A percentile compares a stretch with the other conserved stretches of the same genome.
These are phyloP conservation scores for Yoshiicerus persimilis DNA, from an alignment of 1,140 invertebrate genomes.

Conservation along the genomic window DNA sequence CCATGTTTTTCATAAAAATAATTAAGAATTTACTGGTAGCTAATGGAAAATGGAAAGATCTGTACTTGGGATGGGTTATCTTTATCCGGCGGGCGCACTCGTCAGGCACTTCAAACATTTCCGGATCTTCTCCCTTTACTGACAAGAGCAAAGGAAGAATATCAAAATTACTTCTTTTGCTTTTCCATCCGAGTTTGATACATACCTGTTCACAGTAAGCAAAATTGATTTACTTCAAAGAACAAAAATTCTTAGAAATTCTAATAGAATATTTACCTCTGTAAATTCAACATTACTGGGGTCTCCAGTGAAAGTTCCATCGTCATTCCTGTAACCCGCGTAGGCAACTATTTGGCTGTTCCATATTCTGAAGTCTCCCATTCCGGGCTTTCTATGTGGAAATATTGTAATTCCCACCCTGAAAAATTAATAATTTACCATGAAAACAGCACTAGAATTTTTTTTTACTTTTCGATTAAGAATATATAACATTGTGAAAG, in stretches of 20 bases:
- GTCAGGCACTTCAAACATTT: constrained; percentile 87
- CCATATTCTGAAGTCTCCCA: constrained; percentile 89
- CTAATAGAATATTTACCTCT: constrained; percentile 63
- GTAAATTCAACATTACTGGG: constrained; percentile 84
- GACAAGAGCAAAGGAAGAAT: constrained; percentile 86
- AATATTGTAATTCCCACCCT: constrained; percentile 94
- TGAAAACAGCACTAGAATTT: no score
- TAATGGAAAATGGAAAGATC: no score
- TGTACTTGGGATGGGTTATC: constrained; percentile 82
- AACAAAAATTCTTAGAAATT: no score
- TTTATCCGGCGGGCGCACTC: constrained; percentile 83
- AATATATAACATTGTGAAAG: not conserved
- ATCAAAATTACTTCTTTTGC: constrained; percentile 75
- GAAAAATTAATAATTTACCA: constrained; percentile 37
- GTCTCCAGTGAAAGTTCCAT: constrained; percentile 77
- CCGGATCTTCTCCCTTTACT: constrained; percentile 91
- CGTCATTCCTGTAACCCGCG: constrained; percentile 78
- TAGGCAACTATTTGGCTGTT: constrained; percentile 85
- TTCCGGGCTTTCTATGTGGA: constrained; percentile 80
- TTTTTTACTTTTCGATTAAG: not conserved
- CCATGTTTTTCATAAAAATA: no score
- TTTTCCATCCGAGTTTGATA: constrained; percentile 85
- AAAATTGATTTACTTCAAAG: not conserved
- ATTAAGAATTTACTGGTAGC: no score
- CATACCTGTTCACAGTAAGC: constrained; percentile 68